Conservation (phyloP, 2,113 vertebrate species). For the Alexandromys fortis region DNA sequence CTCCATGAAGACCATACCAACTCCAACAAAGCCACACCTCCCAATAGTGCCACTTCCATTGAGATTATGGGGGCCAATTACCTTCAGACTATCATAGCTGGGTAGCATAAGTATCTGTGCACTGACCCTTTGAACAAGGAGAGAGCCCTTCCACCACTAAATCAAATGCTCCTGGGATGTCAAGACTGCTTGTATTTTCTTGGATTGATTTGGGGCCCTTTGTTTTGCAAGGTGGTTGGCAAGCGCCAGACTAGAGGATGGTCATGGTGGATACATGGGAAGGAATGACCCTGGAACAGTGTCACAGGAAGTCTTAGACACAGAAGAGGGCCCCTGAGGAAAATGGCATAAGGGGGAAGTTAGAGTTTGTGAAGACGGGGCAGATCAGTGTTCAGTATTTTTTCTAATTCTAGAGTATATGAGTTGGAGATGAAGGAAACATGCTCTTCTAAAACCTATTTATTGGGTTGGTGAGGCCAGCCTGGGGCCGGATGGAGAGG, state of each 20-base stretch:
- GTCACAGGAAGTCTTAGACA: not conserved
- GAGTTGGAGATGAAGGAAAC: not conserved
- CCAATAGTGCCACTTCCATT: not conserved
- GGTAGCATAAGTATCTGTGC: not conserved
- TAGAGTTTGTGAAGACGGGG: not conserved
- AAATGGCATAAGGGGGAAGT: not conserved
- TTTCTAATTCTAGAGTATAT: not conserved
- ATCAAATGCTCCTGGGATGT: not conserved
- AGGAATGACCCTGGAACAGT: not conserved
- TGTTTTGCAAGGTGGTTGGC: not conserved
- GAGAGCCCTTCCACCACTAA: not conserved
- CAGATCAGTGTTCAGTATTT: not conserved
- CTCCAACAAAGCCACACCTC: not conserved
- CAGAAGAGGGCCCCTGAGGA: not conserved
- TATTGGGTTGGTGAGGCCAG: not conserved
- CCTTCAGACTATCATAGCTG: not conserved
- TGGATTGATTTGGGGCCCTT: not conserved
- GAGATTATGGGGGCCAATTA: not conserved
- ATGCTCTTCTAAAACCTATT: not conserved
- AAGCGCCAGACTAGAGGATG: not conserved
- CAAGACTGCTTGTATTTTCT: not conserved
- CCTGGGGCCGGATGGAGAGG: not conserved
- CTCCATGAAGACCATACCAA: not conserved
- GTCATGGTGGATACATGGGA: not conserved
- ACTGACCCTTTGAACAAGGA: not conserved